A percentile compares a stretch with the other conserved stretches of the same genome.
phyloP scores from a whole-genome alignment of 37 sponge, comb jelly and placozoan species.

The Halisarca cf. caerulea region DNA sequence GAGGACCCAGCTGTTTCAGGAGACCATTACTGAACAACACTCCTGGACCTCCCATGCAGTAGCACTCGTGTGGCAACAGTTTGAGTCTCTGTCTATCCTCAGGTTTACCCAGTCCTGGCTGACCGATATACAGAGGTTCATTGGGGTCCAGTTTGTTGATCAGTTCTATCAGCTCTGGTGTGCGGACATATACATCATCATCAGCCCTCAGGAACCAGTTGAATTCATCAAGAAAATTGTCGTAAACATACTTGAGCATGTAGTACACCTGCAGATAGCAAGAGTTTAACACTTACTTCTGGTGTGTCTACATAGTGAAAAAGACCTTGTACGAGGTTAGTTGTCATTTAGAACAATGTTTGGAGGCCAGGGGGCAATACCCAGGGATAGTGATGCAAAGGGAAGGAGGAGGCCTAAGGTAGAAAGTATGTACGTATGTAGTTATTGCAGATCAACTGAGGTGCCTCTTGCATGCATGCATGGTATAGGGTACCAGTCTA shows the following conservation, averaged over 20 bases:
- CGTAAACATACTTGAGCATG: constrained; percentile 44
- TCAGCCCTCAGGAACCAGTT: constrained; percentile 52
- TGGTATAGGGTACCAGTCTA: too few relatives aligned
- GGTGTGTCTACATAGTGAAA: too few relatives aligned
- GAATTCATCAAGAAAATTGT: constrained; percentile 32
- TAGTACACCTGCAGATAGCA: constrained; percentile 18
- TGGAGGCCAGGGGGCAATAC: too few relatives aligned
- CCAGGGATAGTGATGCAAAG: too few relatives aligned
- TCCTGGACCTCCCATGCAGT: constrained; percentile 49
- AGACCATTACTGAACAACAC: constrained; percentile 26
- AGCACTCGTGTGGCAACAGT: constrained; percentile 24
- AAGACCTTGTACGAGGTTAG: too few relatives aligned
- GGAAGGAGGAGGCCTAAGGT: too few relatives aligned
- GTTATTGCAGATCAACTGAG: too few relatives aligned
- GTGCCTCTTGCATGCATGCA: too few relatives aligned
- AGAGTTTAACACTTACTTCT: too few relatives aligned
- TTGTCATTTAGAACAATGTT: too few relatives aligned
- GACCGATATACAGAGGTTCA: constrained; percentile 14
- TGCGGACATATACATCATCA: constrained; percentile 38
- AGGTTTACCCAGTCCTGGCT: constrained; percentile 31
- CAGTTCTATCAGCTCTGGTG: constrained; percentile 2
- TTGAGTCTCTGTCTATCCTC: constrained; percentile 37
- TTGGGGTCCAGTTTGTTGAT: constrained; percentile 10
- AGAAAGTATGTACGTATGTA: too few relatives aligned
- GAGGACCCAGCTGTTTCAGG: constrained; percentile 19